A percentile compares a stretch with the other conserved stretches of the same genome.
phyloP scores from a whole-genome alignment of 2,888 invertebrate species.

The Mythimna loreyi region DNA sequence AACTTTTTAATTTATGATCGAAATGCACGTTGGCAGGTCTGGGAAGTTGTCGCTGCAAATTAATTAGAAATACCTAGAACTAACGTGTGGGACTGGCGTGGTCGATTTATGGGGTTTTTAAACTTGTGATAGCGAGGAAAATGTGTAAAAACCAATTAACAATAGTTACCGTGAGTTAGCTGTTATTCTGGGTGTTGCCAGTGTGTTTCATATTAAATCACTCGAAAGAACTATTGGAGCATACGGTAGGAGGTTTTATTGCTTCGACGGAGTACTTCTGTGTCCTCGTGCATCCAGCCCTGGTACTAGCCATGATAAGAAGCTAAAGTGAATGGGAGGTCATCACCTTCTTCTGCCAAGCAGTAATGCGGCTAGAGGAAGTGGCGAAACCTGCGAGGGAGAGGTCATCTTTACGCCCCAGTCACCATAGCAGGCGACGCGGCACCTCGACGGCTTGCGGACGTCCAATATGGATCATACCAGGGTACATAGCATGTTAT shows the following conservation, averaged over 20 bases:
- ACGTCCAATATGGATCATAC: too few relatives aligned
- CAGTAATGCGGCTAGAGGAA: too few relatives aligned
- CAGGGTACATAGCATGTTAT: too few relatives aligned
- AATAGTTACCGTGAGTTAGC: background rate
- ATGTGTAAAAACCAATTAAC: background rate
- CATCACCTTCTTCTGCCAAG: too few relatives aligned
- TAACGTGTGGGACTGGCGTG: conserved; percentile 1
- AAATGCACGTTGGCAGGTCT: conserved; percentile 52
- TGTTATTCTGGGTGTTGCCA: background rate
- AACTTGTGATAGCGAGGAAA: background rate
- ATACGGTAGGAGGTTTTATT: background rate
- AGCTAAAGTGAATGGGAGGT: background rate
- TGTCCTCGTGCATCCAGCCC: background rate
- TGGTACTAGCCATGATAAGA: background rate
- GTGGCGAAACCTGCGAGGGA: too few relatives aligned
- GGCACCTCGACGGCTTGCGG: too few relatives aligned
- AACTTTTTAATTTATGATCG: conserved; percentile 80
- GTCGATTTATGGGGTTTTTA: conserved; percentile 12
- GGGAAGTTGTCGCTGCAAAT: conserved; percentile 35
- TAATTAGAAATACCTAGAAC: conserved; percentile 45
- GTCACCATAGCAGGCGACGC: too few relatives aligned
- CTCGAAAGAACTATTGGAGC: background rate
- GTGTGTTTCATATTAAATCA: background rate
- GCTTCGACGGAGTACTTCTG: background rate
- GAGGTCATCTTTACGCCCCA: too few relatives aligned